phyloP scores from a whole-genome alignment of 2,113 vertebrate genomes.

The Hyperopisus bebe region DNA sequence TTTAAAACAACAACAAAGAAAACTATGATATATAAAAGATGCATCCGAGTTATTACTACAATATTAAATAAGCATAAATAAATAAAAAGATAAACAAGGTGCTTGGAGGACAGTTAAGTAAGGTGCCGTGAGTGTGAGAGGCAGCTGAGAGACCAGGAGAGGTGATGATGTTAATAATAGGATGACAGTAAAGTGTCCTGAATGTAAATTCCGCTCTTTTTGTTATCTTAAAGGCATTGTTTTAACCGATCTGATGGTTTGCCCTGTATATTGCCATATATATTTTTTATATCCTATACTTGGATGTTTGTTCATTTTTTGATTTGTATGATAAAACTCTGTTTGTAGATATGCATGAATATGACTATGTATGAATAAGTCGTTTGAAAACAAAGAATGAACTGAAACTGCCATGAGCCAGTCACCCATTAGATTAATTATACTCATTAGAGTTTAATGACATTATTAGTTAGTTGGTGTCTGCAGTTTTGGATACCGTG shows the following conservation, averaged over 20 bases:
- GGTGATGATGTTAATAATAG: background rate
- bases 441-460: background rate
- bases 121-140: background rate
- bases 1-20: background rate
- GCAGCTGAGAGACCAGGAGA: too few species aligned
- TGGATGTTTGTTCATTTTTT: background rate
- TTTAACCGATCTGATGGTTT: background rate
- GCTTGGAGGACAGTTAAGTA: background rate
- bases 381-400: background rate
- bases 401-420: background rate
- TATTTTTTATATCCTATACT: background rate
- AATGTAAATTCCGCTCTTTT: background rate
- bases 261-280: background rate
- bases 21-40: background rate
- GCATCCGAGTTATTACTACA: background rate
- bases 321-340: background rate
- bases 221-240: background rate
- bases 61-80: background rate
- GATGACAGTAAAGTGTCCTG: background rate
- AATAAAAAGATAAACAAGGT: background rate
- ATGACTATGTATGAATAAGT: background rate
- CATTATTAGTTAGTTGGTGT: background rate
- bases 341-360: background rate
- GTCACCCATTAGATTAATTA: background rate
- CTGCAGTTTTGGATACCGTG: background rate